Conservation (phyloP, 2,113 vertebrate genomes). For the Caloenas nicobarica region DNA sequence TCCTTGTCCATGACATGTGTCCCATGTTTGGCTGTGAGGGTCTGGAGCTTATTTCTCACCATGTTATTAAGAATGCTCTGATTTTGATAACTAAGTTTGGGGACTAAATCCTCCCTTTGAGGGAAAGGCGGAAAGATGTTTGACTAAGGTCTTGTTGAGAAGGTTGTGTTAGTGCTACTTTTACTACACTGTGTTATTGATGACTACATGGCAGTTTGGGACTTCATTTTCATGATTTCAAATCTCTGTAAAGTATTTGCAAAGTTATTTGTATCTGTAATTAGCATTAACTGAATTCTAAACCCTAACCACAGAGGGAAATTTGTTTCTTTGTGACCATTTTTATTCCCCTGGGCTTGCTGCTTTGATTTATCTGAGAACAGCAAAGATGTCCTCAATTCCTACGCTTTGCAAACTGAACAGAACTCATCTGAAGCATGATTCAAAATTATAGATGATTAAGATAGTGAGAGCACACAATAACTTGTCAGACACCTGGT, state of each 20-base stretch:
- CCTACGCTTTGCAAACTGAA: constrained; percentile 6
- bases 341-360: neutral
- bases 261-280: neutral
- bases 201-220: neutral
- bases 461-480: constrained; percentile 26
- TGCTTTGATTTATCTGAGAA: constrained; percentile 1
- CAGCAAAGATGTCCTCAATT: neutral
- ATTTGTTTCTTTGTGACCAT: neutral
- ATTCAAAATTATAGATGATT: constrained; percentile 58
- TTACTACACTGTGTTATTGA: neutral
- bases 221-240: neutral
- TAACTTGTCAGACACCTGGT: constrained; percentile 23
- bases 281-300: neutral
- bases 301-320: neutral
- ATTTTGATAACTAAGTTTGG: neutral
- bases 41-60: neutral
- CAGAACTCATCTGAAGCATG: constrained; percentile 2
- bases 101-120: neutral
- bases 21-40: neutral
- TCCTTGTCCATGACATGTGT: neutral
- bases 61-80: neutral
- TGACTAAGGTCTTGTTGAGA: neutral
- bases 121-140: neutral
- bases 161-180: neutral
- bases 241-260: neutral